These are phyloP conservation scores for Tigriopus japonicus DNA, from an alignment of 1,140 invertebrate species.

Conservation along the genomic window DNA sequence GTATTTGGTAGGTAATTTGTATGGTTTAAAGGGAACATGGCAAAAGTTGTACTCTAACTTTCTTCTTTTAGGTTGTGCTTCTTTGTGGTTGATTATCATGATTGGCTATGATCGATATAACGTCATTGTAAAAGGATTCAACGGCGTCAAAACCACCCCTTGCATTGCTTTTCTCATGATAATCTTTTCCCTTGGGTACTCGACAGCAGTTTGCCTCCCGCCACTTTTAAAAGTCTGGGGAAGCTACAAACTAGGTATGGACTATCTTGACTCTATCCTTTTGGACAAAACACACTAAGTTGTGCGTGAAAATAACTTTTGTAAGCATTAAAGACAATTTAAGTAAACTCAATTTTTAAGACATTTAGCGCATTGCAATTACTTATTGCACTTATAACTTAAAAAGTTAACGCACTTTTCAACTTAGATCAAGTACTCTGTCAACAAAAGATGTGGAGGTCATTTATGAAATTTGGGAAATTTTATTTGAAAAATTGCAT, in stretches of 20 bases:
- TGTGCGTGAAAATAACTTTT: no score
- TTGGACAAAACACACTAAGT: no score
- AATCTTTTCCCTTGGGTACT: constrained; percentile 19
- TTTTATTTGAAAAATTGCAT: no score
- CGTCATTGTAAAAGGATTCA: constrained; percentile 22
- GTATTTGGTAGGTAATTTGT: not conserved
- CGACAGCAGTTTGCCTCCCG: constrained; percentile 19
- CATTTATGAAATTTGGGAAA: no score
- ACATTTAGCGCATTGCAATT: no score
- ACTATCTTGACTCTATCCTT: not conserved
- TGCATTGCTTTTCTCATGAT: constrained; percentile 19
- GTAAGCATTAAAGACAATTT: no score
- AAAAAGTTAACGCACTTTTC: no score
- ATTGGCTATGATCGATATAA: constrained; percentile 24
- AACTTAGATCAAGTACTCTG: no score
- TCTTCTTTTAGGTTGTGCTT: not conserved
- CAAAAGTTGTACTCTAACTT: not conserved
- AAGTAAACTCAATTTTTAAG: no score
- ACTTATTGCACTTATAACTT: no score
- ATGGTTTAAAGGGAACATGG: not conserved
- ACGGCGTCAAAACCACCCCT: constrained; percentile 20
- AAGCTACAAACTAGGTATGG: constrained; percentile 18
- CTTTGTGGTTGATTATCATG: constrained; percentile 19
- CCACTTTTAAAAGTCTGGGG: constrained; percentile 23
- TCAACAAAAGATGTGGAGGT: no score